Conservation (phyloP, 2,113 vertebrate species). For the Hydrolagus affinis region DNA sequence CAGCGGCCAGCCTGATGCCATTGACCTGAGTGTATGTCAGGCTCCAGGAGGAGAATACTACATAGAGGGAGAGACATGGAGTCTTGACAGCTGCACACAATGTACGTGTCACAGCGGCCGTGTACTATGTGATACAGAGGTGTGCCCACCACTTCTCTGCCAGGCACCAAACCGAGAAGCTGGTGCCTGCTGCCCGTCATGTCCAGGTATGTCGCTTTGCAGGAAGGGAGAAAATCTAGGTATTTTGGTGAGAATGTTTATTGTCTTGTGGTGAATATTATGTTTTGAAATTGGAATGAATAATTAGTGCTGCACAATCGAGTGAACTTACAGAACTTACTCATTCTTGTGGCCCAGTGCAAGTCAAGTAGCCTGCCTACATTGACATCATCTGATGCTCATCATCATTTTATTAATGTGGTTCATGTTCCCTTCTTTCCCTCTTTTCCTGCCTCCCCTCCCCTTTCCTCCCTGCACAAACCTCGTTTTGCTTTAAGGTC, state of each 20-base stretch:
- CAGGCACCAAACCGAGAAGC: constrained; percentile 53
- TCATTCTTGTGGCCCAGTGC: too few species aligned
- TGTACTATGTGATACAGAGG: constrained; percentile 62
- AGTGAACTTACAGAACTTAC: too few species aligned
- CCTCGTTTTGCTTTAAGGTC: neutral
- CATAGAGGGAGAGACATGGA: constrained; percentile 69
- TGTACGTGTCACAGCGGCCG: constrained; percentile 65
- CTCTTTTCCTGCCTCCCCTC: too few species aligned
- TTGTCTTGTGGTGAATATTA: neutral
- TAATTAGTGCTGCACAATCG: neutral
- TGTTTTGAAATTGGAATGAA: neutral
- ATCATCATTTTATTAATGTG: too few species aligned
- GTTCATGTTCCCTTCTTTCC: too few species aligned
- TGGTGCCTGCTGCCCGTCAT: constrained; percentile 59
- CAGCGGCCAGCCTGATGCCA: constrained; percentile 57
- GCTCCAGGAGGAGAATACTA: constrained; percentile 62
- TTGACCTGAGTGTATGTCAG: constrained; percentile 63
- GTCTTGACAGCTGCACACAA: constrained; percentile 62
- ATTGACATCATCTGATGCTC: too few species aligned
- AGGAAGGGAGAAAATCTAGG: neutral
- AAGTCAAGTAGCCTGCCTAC: too few species aligned
- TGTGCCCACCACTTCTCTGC: constrained; percentile 65
- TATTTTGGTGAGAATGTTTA: neutral
- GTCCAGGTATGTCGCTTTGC: constrained; percentile 50
- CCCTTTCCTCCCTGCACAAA: too few species aligned